Percentiles rank a stretch among this genome's conserved stretches.
Conservation (phyloP, 2,888 invertebrate genomes). For the Andricus quercusramuli region DNA sequence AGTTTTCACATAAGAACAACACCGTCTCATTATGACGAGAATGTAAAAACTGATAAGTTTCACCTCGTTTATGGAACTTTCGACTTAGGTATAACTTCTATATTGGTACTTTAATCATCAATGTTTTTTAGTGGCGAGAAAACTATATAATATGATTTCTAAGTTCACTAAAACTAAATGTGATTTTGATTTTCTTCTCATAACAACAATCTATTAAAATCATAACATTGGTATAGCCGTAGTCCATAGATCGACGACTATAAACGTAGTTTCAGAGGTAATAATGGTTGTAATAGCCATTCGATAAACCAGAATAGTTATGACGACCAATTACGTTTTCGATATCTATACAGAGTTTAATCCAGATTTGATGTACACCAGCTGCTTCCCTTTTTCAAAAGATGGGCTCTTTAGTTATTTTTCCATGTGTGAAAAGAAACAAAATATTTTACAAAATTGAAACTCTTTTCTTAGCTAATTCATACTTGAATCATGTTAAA, state of each 20-base stretch:
- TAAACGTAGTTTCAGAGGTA: conserved; percentile 16
- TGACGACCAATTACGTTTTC: conserved; percentile 21
- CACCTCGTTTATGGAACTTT: no score
- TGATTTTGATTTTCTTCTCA: background rate
- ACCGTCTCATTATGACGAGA: no score
- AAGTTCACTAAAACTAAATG: background rate
- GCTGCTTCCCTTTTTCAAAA: background rate
- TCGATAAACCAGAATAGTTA: conserved; percentile 20
- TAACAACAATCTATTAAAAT: background rate
- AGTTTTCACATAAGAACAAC: no score
- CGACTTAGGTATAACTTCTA: no score
- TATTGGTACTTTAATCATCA: no score
- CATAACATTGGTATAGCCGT: background rate
- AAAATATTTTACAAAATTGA: background rate
- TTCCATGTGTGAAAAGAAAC: background rate
- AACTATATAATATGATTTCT: no score
- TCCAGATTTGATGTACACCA: background rate
- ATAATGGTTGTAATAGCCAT: conserved; percentile 34
- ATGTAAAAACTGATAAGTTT: no score
- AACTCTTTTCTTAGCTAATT: no score
- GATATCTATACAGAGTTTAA: background rate
- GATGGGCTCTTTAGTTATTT: background rate
- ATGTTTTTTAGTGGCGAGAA: no score
- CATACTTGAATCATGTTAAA: no score
- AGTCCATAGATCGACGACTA: background rate